phyloP scores from a whole-genome alignment of 2,888 invertebrate species.

The Netelia inedita region DNA sequence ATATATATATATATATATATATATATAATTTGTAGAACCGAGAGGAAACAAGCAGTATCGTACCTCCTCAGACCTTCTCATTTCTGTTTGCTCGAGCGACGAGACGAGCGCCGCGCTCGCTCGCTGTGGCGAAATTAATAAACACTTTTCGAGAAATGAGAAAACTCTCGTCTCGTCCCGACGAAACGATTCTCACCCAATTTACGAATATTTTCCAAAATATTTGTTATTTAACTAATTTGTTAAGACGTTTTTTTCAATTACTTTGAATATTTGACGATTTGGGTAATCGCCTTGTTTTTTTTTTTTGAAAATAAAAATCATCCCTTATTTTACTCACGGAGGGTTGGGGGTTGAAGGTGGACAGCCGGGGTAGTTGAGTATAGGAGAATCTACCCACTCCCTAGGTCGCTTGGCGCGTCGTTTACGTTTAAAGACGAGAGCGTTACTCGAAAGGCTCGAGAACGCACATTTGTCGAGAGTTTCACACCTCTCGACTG shows the following conservation, averaged over 20 bases:
- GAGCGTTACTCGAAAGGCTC: slow-evolving; percentile 43
- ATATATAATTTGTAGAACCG: not conserved
- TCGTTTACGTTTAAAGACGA: slow-evolving; percentile 49
- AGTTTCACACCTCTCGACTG: slow-evolving; percentile 54
- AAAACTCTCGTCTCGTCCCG: slow-evolving; percentile 44
- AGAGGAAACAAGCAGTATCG: slow-evolving; percentile 54
- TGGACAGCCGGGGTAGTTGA: not conserved
- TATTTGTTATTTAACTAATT: not conserved
- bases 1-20: not conserved
- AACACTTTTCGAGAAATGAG: slow-evolving; percentile 75
- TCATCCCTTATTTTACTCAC: slow-evolving; percentile 28
- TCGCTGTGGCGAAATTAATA: slow-evolving; percentile 77
- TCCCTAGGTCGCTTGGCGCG: slow-evolving; percentile 60
- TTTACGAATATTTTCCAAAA: slow-evolving; percentile 52
- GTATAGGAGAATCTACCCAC: slow-evolving; percentile 38
- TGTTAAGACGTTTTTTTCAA: not conserved
- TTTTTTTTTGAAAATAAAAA: not conserved
- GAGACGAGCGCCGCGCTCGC: slow-evolving; percentile 73
- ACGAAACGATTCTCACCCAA: slow-evolving; percentile 28
- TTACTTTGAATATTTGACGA: not conserved
- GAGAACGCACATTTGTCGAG: slow-evolving; percentile 50
- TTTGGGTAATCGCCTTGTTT: not conserved
- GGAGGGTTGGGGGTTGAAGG: not conserved
- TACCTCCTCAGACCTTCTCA: slow-evolving; percentile 74
- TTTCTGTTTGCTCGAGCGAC: slow-evolving; percentile 73